A percentile compares a stretch with the other conserved stretches of the same genome.
These are phyloP conservation scores for Pseudomyrmex gracilis DNA, from an alignment of 1,140 invertebrate species.

Conservation along the genomic window DNA sequence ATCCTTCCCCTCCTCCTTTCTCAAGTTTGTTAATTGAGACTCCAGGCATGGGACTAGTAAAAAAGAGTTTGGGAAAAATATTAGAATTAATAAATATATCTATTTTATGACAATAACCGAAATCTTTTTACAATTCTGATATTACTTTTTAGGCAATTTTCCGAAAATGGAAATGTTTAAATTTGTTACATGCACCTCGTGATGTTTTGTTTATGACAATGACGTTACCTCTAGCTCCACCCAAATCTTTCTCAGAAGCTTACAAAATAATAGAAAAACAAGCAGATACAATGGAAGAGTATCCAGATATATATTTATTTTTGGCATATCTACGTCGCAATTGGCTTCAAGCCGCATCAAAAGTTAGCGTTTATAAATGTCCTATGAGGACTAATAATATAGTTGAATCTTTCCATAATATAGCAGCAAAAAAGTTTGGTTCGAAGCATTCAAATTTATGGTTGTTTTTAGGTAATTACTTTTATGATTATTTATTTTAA, in stretches of 20 bases:
- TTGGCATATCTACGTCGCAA: conserved; percentile 3
- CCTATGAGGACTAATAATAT: conserved; percentile 1
- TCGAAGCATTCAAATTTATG: conserved; percentile 2
- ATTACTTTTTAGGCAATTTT: background rate
- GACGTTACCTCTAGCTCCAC: conserved; percentile 7
- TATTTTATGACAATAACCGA: too few species aligned
- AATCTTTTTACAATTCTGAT: background rate
- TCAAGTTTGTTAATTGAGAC: too few species aligned
- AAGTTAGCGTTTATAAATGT: background rate
- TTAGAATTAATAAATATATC: too few species aligned
- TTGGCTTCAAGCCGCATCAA: background rate
- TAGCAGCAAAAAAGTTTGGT: background rate
- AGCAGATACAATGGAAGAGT: conserved; percentile 2
- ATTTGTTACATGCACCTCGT: conserved; percentile 1
- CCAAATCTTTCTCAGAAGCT: conserved; percentile 1
- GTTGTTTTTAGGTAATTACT: conserved; percentile 6
- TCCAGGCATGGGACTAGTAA: too few species aligned
- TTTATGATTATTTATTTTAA: background rate
- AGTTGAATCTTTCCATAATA: conserved; percentile 3
- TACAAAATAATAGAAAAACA: conserved; percentile 18
- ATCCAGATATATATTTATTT: conserved; percentile 16
- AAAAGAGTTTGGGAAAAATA: too few species aligned
- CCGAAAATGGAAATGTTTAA: conserved; percentile 6
- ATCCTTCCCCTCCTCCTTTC: too few species aligned
- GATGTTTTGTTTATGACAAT: conserved; percentile 16